Evolutionary conservation across 2,888 invertebrate species (phyloP).

Genomic region (Chrysotoxum bicinctum): DNA sequence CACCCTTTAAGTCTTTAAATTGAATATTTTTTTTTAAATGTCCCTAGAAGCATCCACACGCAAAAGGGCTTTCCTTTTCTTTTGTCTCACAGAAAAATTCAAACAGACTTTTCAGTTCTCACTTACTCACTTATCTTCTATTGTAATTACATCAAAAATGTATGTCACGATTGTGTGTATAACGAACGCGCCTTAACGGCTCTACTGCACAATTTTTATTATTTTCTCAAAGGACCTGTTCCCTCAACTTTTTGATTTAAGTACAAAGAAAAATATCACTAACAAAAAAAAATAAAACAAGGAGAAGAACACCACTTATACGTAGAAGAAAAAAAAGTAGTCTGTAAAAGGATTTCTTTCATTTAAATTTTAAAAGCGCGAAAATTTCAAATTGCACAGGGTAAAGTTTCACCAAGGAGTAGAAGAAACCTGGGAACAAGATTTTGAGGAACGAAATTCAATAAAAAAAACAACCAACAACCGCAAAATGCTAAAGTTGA

Average conservation of each 20-base stretch:
- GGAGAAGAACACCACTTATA: conserved; percentile 6
- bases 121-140: conserved; percentile 13
- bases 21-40: too few relatives aligned
- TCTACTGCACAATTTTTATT: conserved; percentile 31
- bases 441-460: conserved; percentile 3
- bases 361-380: conserved; percentile 41
- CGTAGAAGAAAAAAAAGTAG: not conserved
- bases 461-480: conserved; percentile 11
- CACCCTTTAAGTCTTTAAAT: too few relatives aligned
- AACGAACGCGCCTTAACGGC: not conserved
- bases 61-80: too few relatives aligned
- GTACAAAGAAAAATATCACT: conserved; percentile 13
- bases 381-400: conserved; percentile 42
- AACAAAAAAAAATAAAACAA: not conserved
- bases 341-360: conserved; percentile 53
- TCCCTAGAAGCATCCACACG: too few relatives aligned
- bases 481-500: conserved; percentile 13
- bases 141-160: conserved; percentile 71
- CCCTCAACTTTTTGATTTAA: conserved; percentile 15
- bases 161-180: conserved; percentile 62
- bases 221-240: conserved; percentile 47
- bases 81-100: not conserved
- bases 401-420: conserved; percentile 36
- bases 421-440: not conserved
- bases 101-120: not conserved